A percentile compares a stretch with the other conserved stretches of the same genome.
These are phyloP conservation scores for Atta texana DNA, from an alignment of 1,140 invertebrate genomes.

Conservation along the genomic window DNA sequence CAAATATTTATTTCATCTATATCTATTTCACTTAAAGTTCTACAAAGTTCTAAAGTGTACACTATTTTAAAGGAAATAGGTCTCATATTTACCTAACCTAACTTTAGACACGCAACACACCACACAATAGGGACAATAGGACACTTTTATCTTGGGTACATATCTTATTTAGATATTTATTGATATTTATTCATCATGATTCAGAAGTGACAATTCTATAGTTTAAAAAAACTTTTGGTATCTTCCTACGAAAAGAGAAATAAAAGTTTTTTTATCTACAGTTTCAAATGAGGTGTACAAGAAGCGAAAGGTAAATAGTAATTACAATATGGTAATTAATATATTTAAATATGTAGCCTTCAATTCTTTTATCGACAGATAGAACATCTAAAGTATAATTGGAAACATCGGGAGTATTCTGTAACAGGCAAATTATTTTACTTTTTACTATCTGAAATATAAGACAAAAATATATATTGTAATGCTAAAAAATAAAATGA, in stretches of 20 bases:
- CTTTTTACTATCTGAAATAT: neutral
- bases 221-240: too few species aligned
- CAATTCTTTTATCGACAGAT: neutral
- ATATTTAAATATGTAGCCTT: neutral
- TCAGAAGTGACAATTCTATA: neutral
- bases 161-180: neutral
- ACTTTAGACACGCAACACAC: too few species aligned
- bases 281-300: too few species aligned
- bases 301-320: neutral
- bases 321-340: neutral
- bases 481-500: neutral
- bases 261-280: too few species aligned
- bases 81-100: too few species aligned
- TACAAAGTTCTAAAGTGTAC: too few species aligned
- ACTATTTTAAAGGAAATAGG: too few species aligned
- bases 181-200: neutral
- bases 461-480: neutral
- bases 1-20: too few species aligned
- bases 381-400: neutral
- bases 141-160: neutral
- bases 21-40: too few species aligned
- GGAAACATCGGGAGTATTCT: neutral
- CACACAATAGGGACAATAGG: neutral
- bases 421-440: neutral
- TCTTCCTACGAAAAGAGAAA: too few species aligned